Evolutionary conservation across 2,797 vertebrate genomes (phyloP).

Genomic region (Trematomus bernacchii): DNA sequence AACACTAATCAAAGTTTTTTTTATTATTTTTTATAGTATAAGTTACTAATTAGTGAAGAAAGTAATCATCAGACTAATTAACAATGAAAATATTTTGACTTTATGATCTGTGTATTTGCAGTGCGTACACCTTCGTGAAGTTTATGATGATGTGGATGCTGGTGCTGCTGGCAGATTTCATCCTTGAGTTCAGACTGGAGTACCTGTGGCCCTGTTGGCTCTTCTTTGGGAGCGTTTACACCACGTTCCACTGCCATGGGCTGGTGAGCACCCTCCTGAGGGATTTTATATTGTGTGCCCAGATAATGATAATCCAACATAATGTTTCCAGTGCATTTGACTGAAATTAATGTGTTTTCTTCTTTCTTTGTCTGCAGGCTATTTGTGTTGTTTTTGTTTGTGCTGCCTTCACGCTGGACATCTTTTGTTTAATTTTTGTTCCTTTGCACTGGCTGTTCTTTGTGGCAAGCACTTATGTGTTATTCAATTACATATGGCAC

Average conservation of each 20-base stretch:
- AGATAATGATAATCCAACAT: conserved; percentile 5
- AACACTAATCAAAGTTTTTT: too few species aligned
- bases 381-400: conserved; percentile 89
- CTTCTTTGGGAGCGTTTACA: conserved; percentile 89
- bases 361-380: conserved; percentile 77
- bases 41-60: too few species aligned
- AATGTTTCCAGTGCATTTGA: neutral
- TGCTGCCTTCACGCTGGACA: conserved; percentile 88
- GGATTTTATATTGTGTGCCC: conserved; percentile 15
- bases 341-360: conserved; percentile 22
- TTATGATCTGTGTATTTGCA: conserved; percentile 51
- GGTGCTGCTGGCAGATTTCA: conserved; percentile 88
- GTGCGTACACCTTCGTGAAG: conserved; percentile 87
- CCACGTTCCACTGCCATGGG: conserved; percentile 89
- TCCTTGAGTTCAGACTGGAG: conserved; percentile 88
- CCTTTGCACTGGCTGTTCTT: conserved; percentile 90
- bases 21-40: too few species aligned
- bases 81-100: too few species aligned
- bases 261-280: conserved; percentile 79
- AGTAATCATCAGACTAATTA: too few species aligned
- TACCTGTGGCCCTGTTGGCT: conserved; percentile 91
- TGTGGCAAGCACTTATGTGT: conserved; percentile 88
- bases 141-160: conserved; percentile 88
- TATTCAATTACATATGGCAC: conserved; percentile 90
- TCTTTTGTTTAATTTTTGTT: conserved; percentile 89